A percentile compares a stretch with the other conserved stretches of the same genome.
Conservation (phyloP, 2,113 vertebrate genomes). For the Cranoglanis bouderius region DNA sequence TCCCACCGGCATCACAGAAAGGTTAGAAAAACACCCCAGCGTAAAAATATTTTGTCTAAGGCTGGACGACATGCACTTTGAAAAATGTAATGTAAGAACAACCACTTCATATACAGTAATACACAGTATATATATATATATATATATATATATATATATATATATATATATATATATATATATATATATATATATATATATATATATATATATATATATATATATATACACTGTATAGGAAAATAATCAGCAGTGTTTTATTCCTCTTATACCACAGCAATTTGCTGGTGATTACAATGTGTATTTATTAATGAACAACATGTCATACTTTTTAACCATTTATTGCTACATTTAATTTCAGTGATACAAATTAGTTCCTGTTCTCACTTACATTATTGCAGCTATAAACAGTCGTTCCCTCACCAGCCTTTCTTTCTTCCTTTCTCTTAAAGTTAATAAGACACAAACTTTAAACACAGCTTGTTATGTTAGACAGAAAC, state of each 20-base stretch:
- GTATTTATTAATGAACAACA: neutral
- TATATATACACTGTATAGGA: neutral
- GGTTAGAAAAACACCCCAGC: neutral
- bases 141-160: neutral
- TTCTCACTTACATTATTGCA: neutral
- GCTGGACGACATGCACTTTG: neutral
- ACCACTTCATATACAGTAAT: neutral
- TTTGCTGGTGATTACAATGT: neutral
- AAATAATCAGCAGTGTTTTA: neutral
- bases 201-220: too few relatives aligned
- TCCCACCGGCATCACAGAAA: neutral
- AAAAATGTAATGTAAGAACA: neutral
- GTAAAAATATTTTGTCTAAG: constrained; percentile 48
- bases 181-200: neutral
- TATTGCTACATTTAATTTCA: neutral
- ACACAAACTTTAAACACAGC: neutral
- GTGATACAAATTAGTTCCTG: neutral
- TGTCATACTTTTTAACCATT: neutral
- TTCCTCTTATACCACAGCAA: neutral
- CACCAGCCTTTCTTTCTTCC: neutral
- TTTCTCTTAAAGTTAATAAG: neutral
- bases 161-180: too few relatives aligned
- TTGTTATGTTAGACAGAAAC: neutral
- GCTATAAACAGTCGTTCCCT: neutral
- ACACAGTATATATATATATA: neutral